Percentiles rank a stretch among this genome's conserved stretches.
phyloP scores from a whole-genome alignment of 1,140 invertebrate species.

The Caenorhabditis latens region DNA sequence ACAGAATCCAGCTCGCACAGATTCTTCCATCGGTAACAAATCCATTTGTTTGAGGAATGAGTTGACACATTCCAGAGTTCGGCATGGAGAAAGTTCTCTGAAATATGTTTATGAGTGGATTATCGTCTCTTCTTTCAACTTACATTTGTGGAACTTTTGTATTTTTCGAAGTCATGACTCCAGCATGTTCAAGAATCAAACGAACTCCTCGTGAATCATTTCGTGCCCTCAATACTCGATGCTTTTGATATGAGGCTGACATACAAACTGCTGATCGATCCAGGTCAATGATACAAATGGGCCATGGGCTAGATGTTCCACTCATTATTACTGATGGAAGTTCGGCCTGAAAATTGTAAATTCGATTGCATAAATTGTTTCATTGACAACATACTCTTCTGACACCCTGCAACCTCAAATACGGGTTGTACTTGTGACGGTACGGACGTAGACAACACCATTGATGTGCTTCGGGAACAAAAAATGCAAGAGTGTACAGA shows the following conservation, averaged over 20 bases:
- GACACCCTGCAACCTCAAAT: conserved; percentile 62
- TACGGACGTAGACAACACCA: conserved; percentile 63
- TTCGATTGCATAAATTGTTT: background rate
- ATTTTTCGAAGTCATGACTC: background rate
- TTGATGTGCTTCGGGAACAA: conserved; percentile 61
- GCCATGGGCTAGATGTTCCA: conserved; percentile 56
- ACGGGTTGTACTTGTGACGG: conserved; percentile 62
- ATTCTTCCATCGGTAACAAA: conserved; percentile 57
- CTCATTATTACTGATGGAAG: conserved; percentile 54
- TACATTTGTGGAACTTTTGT: conserved; percentile 45
- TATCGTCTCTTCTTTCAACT: conserved; percentile 10
- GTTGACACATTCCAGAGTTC: conserved; percentile 53
- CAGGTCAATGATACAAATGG: conserved; percentile 65
- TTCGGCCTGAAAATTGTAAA: conserved; percentile 56
- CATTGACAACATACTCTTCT: conserved; percentile 34
- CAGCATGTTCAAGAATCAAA: conserved; percentile 12
- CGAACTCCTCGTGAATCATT: conserved; percentile 41
- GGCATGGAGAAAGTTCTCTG: conserved; percentile 54
- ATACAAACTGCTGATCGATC: conserved; percentile 59
- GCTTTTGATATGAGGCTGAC: conserved; percentile 61
- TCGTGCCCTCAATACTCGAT: conserved; percentile 42
- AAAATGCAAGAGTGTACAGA: conserved; percentile 63
- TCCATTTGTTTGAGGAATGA: conserved; percentile 61
- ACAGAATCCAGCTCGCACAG: conserved; percentile 56
- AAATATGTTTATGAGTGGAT: background rate